Evolutionary conservation across 1,140 invertebrate genomes (phyloP).

Genomic region (Lethocerus indicus): DNA sequence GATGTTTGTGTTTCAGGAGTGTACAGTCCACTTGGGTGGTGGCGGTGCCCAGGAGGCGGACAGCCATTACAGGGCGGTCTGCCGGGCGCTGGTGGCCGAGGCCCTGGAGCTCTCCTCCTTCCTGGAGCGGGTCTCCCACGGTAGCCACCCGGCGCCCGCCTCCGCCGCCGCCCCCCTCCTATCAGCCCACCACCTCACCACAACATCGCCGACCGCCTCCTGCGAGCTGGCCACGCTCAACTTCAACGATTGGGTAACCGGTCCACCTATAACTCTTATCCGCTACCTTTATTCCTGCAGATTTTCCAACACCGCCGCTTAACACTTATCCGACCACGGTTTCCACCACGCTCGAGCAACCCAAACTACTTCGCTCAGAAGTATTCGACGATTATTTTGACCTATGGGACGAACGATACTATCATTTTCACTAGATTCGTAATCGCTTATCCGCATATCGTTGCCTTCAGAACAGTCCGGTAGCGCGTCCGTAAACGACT

Average conservation of each 20-base stretch:
- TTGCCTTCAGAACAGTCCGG: too few species aligned
- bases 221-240: conserved; percentile 9
- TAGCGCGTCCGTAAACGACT: too few species aligned
- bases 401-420: too few species aligned
- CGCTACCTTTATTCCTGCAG: too few species aligned
- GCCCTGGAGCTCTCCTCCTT: conserved; percentile 77
- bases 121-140: conserved; percentile 56
- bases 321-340: too few species aligned
- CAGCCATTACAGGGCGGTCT: conserved; percentile 78
- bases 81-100: conserved; percentile 77
- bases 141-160: conserved; percentile 31
- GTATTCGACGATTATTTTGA: too few species aligned
- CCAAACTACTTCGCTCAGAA: too few species aligned
- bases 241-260: conserved; percentile 11
- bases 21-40: conserved; percentile 42
- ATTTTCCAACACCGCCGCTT: too few species aligned
- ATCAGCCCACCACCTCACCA: conserved; percentile 56
- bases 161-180: conserved; percentile 43
- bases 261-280: neutral
- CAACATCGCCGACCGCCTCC: conserved; percentile 59
- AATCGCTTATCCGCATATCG: too few species aligned
- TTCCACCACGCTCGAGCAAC: too few species aligned
- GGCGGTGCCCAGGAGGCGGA: conserved; percentile 39
- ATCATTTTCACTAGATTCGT: too few species aligned
- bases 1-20: conserved; percentile 34